phyloP scores from a whole-genome alignment of 2,888 invertebrate genomes.

The Catocala fraxini region DNA sequence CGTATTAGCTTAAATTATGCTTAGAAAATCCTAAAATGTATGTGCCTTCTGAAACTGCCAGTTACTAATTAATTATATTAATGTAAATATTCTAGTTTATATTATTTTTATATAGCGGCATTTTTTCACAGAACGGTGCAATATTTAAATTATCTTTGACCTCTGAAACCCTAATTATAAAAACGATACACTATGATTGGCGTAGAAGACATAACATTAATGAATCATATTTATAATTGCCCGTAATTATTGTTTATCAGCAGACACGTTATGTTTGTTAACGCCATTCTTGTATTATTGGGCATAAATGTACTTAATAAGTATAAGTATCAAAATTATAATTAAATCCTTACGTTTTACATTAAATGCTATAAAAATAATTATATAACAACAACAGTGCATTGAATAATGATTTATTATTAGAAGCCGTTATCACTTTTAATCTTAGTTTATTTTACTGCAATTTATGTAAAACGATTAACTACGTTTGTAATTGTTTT shows the following conservation, averaged over 20 bases:
- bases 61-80: conserved; percentile 75
- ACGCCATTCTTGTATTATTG: conserved; percentile 10
- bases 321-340: conserved; percentile 13
- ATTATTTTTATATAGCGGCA: conserved; percentile 53
- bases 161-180: too few species aligned
- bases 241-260: too few species aligned
- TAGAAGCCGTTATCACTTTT: too few species aligned
- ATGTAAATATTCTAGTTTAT: conserved; percentile 74
- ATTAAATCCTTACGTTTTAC: background rate
- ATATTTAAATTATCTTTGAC: background rate
- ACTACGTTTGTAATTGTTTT: background rate
- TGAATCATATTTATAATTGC: too few species aligned
- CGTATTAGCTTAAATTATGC: conserved; percentile 38
- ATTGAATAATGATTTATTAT: too few species aligned
- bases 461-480: too few species aligned
- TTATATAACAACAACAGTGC: too few species aligned
- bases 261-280: too few species aligned
- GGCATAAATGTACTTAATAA: conserved; percentile 22
- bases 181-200: too few species aligned
- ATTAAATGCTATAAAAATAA: too few species aligned
- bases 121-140: conserved; percentile 69
- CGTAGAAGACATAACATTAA: too few species aligned
- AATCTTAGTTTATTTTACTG: too few species aligned
- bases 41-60: conserved; percentile 84
- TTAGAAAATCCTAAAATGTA: conserved; percentile 35